Evolutionary conservation across 1,140 invertebrate species (phyloP).

Genomic region (Pissodes strobi): DNA sequence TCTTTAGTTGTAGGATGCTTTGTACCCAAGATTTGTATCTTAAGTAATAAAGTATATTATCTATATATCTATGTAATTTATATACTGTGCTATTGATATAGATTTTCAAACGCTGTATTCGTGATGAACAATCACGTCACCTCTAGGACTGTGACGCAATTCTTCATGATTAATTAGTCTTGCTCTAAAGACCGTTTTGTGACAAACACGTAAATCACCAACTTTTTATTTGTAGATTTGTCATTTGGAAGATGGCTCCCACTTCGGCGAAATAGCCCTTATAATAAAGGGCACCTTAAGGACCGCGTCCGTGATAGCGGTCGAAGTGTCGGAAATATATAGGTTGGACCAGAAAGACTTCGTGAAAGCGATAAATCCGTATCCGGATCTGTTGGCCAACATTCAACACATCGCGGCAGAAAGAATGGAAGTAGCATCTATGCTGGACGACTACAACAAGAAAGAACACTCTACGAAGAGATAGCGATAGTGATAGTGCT

Average conservation of each 20-base stretch:
- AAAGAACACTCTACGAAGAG: constrained; percentile 37
- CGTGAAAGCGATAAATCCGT: constrained; percentile 61
- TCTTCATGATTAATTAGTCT: too few relatives aligned
- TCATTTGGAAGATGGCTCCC: constrained; percentile 64
- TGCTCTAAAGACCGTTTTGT: too few relatives aligned
- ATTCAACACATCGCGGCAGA: constrained; percentile 63
- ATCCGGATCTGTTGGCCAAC: constrained; percentile 63
- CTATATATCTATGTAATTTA: too few relatives aligned
- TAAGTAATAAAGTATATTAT: too few relatives aligned
- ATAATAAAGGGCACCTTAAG: constrained; percentile 59
- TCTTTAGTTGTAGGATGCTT: too few relatives aligned
- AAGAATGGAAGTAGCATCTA: constrained; percentile 59
- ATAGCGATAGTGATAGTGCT: too few relatives aligned
- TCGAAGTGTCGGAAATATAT: constrained; percentile 64
- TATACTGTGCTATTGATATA: too few relatives aligned
- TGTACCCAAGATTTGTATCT: too few relatives aligned
- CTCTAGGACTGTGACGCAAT: too few relatives aligned
- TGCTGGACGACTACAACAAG: constrained; percentile 53
- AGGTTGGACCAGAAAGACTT: constrained; percentile 62
- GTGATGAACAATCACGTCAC: too few relatives aligned
- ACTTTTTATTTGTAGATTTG: constrained; percentile 56
- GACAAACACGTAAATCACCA: too few relatives aligned
- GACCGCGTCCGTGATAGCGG: constrained; percentile 62
- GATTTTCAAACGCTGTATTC: too few relatives aligned
- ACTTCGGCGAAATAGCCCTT: constrained; percentile 66